Percentiles rank a stretch among this genome's conserved stretches.
phyloP scores from a whole-genome alignment of 2,888 invertebrate genomes.

The Charanyca ferruginea region DNA sequence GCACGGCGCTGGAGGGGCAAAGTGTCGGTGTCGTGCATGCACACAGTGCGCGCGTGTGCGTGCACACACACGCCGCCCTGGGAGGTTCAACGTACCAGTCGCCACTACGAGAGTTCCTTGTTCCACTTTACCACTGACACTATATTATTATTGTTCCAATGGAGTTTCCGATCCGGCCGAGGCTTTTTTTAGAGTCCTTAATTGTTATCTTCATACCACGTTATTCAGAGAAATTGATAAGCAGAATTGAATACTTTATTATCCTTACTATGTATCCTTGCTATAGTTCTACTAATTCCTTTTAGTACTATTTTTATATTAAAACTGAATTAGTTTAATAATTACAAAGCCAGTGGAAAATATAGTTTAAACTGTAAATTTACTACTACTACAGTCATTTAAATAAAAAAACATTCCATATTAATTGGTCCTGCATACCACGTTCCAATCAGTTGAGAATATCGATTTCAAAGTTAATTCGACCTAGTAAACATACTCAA shows the following conservation, averaged over 20 bases:
- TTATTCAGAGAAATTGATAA: constrained; percentile 20
- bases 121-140: constrained; percentile 90
- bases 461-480: constrained; percentile 48
- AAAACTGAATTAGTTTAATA: background rate
- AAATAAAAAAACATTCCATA: constrained; percentile 59
- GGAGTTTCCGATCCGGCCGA: constrained; percentile 82
- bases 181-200: constrained; percentile 75
- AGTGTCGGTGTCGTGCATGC: constrained; percentile 54
- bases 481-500: constrained; percentile 42
- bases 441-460: constrained; percentile 50
- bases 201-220: constrained; percentile 55
- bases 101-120: constrained; percentile 90
- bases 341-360: constrained; percentile 7
- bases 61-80: constrained; percentile 71
- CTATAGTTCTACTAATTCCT: background rate
- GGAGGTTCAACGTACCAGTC: constrained; percentile 90
- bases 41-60: constrained; percentile 67
- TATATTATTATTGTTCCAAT: constrained; percentile 89
- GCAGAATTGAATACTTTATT: constrained; percentile 4
- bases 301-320: background rate
- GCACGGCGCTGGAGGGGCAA: constrained; percentile 57
- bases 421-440: constrained; percentile 60
- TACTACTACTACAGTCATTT: constrained; percentile 34
- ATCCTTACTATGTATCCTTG: background rate
- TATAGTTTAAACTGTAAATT: constrained; percentile 25